Evolutionary conservation across 2,888 invertebrate species (phyloP).

Genomic region (Drepanosiphum platanoidis): DNA sequence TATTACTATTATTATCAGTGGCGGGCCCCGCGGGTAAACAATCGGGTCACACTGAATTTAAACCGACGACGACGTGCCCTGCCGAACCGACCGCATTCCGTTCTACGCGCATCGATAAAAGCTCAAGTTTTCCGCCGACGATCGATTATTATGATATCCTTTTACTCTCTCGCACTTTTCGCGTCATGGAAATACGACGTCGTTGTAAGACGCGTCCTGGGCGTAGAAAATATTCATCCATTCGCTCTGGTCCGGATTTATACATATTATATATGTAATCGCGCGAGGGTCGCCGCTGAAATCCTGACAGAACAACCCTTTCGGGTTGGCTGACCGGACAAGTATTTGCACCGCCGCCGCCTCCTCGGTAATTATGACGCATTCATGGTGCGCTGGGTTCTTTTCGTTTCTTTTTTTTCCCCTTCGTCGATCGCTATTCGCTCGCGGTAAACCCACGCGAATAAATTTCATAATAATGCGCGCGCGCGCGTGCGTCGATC

Average conservation of each 20-base stretch:
- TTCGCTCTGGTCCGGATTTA: not conserved
- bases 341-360: not conserved
- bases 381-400: not conserved
- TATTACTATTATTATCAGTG: too few relatives aligned
- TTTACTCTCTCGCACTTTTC: too few relatives aligned
- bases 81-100: too few relatives aligned
- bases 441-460: not conserved
- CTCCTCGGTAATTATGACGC: not conserved
- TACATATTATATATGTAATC: not conserved
- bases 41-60: too few relatives aligned
- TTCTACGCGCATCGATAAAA: too few relatives aligned
- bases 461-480: not conserved
- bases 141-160: too few relatives aligned
- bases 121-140: too few relatives aligned
- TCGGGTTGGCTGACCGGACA: not conserved
- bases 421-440: not conserved
- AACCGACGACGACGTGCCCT: too few relatives aligned
- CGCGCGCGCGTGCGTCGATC: not conserved
- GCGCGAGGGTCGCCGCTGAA: not conserved
- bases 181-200: too few relatives aligned
- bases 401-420: not conserved
- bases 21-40: too few relatives aligned
- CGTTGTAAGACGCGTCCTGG: not conserved
- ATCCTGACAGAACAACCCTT: not conserved
- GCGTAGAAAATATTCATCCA: not conserved